A percentile compares a stretch with the other conserved stretches of the same genome.
Evolutionary conservation across 1,140 invertebrate genomes (phyloP).

Genomic region (Diuraphis noxia): DNA sequence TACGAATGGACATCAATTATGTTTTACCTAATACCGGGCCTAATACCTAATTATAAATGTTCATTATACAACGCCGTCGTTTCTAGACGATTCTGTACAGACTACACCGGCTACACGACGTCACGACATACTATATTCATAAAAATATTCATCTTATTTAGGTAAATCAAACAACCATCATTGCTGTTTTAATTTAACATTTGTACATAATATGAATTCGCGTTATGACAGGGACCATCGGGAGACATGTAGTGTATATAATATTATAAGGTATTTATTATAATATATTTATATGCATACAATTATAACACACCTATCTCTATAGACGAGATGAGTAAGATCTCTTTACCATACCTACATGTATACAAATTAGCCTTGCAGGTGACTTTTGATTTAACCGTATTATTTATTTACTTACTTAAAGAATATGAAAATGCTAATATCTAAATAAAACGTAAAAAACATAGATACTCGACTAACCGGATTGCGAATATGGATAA

Average conservation of each 20-base stretch:
- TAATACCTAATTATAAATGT: neutral
- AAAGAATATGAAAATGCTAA: constrained; percentile 24
- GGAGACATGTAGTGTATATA: neutral
- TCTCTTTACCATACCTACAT: neutral
- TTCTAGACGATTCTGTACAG: neutral
- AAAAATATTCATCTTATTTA: neutral
- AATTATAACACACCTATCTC: neutral
- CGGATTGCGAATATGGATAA: neutral
- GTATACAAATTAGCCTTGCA: neutral
- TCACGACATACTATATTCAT: neutral
- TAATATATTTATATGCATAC: too few relatives aligned
- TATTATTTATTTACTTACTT: neutral
- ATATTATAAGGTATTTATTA: neutral
- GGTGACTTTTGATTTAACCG: constrained; percentile 22
- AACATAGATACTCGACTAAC: neutral
- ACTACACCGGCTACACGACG: neutral
- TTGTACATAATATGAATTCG: neutral
- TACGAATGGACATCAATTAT: too few relatives aligned
- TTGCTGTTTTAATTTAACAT: neutral
- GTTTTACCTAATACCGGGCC: neutral
- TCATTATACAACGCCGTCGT: neutral
- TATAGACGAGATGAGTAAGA: neutral
- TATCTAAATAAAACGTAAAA: constrained; percentile 15
- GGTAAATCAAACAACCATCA: neutral
- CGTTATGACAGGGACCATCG: neutral